phyloP scores from a whole-genome alignment of 1,140 invertebrate genomes.

The Scaptomyza pallida region DNA sequence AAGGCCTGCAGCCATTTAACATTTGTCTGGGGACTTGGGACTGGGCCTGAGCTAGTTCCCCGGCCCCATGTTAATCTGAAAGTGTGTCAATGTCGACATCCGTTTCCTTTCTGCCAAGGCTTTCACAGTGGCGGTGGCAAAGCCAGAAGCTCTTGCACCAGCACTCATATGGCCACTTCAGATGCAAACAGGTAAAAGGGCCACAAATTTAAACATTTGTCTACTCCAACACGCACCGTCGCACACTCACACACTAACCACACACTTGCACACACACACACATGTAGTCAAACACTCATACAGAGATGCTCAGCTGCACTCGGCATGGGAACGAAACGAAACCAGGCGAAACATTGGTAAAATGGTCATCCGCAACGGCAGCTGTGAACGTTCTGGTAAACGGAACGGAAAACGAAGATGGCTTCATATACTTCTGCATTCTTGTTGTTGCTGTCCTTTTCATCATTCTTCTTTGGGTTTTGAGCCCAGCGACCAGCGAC shows the following conservation, averaged over 20 bases:
- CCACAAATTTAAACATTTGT: constrained; percentile 79
- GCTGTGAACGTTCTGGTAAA: constrained; percentile 39
- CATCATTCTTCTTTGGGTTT: background rate
- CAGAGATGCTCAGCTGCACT: constrained; percentile 9
- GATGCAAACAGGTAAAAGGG: constrained; percentile 79
- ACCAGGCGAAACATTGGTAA: constrained; percentile 71
- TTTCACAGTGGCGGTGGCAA: background rate
- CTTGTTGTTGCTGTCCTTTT: constrained; percentile 5
- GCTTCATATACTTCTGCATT: constrained; percentile 6
- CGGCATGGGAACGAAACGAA: constrained; percentile 28
- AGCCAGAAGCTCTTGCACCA: background rate
- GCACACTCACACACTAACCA: constrained; percentile 31
- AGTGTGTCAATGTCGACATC: constrained; percentile 80
- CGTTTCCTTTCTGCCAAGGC: constrained; percentile 60
- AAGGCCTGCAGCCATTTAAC: constrained; percentile 64
- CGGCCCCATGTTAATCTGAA: constrained; percentile 69
- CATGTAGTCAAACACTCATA: constrained; percentile 1
- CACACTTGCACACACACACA: constrained; percentile 16
- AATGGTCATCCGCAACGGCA: constrained; percentile 74
- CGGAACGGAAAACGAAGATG: constrained; percentile 63
- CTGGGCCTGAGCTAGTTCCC: constrained; percentile 6
- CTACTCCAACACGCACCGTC: constrained; percentile 76
- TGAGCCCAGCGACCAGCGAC: background rate
- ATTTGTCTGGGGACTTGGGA: constrained; percentile 48
- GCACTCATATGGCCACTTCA: constrained; percentile 66